Base-by-base conservation (phyloP, 2,797 vertebrate genomes). In the Otus scops region DNA sequence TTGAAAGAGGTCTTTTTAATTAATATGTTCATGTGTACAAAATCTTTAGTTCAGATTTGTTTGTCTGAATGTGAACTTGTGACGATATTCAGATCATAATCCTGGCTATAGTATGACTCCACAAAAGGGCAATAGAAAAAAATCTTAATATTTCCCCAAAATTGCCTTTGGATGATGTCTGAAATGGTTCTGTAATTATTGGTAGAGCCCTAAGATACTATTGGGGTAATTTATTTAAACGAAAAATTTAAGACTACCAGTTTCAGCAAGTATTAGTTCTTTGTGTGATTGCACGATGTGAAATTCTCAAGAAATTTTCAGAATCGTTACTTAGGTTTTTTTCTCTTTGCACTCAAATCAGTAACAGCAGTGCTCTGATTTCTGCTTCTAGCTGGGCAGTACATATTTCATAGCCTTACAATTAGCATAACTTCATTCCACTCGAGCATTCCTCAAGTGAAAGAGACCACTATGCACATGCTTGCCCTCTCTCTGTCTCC, bases 351-450 rank as follows among this genome's bases (percentile, higher is more conserved):
- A 39, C 63, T 82, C 61, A 80, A 80, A 89, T 77, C 59, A 34
- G 32, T 76, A 86, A 80, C 41, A 95, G 45, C 76, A 73, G 30
- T 4, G 24, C 83, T 92, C 92, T 77, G 50, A 69, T 54, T 68
- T 39, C 65, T 94, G 68, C 41, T 50, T 95, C 94, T 18, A 83
- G 74, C 67, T 34, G 86, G 69, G 70, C 32, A 60, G 48, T 53
- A 6, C 57, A 11, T 91, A 73, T 74, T 95, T 91, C 61, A 51
- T 86, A 45, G 38, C 56, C 63, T 95, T 95, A 65, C 8, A 4
- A 95, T 97, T 87, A 93, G 41, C 81, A 34, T 85, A 95, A 91
- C 68, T 96, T 94, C 56, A 59, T 81, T 90, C 93, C 84, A 74
- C 59, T 85, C 26, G 30, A 92, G 88, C 76, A 32, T 88, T 89